Percentiles rank a stretch among this genome's conserved stretches.
Evolutionary conservation across 2,113 vertebrate genomes (phyloP).

Genomic region (Phrynosoma blainvillii): DNA sequence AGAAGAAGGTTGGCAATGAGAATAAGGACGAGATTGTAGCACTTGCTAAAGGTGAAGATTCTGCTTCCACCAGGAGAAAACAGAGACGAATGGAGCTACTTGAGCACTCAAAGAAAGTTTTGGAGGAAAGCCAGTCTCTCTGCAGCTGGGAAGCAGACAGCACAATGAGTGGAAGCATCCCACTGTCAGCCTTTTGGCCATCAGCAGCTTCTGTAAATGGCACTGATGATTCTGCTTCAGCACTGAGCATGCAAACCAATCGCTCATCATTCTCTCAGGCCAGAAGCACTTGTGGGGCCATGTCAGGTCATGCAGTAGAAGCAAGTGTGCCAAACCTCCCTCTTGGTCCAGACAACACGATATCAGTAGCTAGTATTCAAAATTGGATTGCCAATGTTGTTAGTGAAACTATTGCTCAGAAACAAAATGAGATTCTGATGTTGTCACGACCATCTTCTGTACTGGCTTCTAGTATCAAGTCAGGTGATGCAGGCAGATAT

Average conservation of each 20-base stretch:
- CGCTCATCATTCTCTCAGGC: slow-evolving; percentile 79
- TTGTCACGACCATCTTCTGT: slow-evolving; percentile 73
- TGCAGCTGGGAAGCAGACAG: slow-evolving; percentile 88
- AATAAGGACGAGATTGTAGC: slow-evolving; percentile 86
- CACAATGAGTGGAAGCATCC: slow-evolving; percentile 80
- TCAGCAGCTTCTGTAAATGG: slow-evolving; percentile 63
- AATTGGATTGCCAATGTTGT: slow-evolving; percentile 95
- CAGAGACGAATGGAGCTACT: slow-evolving; percentile 90
- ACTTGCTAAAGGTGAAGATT: slow-evolving; percentile 84
- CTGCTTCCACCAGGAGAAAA: slow-evolving; percentile 79
- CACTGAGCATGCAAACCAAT: slow-evolving; percentile 82
- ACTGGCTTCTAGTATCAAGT: slow-evolving; percentile 66
- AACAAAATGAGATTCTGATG: slow-evolving; percentile 86
- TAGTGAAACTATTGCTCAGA: slow-evolving; percentile 91
- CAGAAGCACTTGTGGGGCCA: slow-evolving; percentile 50
- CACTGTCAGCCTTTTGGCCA: slow-evolving; percentile 87
- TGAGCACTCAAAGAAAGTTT: slow-evolving; percentile 85
- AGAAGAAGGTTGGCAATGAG: slow-evolving; percentile 86
- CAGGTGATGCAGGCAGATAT: slow-evolving; percentile 60
- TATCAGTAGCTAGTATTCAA: slow-evolving; percentile 91
- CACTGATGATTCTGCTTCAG: slow-evolving; percentile 82
- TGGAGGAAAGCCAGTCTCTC: slow-evolving; percentile 93
- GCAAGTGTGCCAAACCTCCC: slow-evolving; percentile 75
- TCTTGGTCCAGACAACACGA: slow-evolving; percentile 83
- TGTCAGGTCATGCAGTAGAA: slow-evolving; percentile 53